These are phyloP conservation scores for Tachysurus fulvidraco DNA, from an alignment of 2,113 vertebrate species.

Conservation along the genomic window DNA sequence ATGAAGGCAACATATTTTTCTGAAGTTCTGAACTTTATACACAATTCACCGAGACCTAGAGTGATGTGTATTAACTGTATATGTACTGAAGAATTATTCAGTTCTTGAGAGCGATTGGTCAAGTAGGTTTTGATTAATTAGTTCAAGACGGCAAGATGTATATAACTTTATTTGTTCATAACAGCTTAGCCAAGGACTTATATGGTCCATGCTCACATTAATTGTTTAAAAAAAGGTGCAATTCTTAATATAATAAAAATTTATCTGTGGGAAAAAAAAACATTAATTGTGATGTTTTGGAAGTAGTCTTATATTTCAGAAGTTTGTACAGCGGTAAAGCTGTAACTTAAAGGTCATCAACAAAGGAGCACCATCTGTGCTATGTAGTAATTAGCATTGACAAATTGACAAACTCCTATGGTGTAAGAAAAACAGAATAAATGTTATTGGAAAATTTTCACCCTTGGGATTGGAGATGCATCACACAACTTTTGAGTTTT, in stretches of 20 bases:
- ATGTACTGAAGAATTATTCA: background rate
- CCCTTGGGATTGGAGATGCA: background rate
- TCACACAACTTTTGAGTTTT: background rate
- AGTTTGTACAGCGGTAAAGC: background rate
- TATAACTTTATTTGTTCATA: background rate
- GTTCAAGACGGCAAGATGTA: background rate
- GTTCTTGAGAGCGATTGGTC: background rate
- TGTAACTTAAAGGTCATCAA: background rate
- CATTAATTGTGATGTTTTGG: background rate
- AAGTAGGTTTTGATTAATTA: background rate
- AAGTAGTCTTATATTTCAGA: background rate
- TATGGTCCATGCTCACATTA: background rate
- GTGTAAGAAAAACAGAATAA: background rate
- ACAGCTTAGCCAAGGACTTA: background rate
- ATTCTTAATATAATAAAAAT: background rate
- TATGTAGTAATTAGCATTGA: background rate
- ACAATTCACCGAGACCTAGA: background rate
- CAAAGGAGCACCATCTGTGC: background rate
- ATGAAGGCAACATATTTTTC: background rate
- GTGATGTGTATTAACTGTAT: background rate
- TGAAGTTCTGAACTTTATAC: background rate
- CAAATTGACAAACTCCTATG: too few species aligned
- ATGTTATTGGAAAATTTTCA: too few species aligned
- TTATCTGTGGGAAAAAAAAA: background rate
- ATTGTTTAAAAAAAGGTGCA: background rate